Conservation (phyloP, 2,113 vertebrate genomes). For the Siniperca chuatsi region DNA sequence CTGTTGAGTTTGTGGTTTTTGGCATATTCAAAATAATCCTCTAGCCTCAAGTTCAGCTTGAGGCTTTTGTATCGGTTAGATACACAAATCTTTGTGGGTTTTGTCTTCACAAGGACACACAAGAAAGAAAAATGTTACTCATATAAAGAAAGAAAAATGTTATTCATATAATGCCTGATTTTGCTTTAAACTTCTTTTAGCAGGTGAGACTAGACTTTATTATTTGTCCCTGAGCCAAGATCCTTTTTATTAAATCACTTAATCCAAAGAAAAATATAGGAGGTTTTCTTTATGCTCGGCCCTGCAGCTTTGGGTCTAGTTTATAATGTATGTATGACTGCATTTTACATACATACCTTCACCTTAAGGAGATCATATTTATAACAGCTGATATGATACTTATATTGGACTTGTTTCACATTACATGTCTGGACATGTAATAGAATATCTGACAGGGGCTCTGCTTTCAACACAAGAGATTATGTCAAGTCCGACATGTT, state of each 20-base stretch:
- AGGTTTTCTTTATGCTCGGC: background rate
- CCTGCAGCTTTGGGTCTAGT: background rate
- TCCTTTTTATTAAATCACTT: background rate
- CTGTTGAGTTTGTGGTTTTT: conserved; percentile 10
- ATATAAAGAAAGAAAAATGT: background rate
- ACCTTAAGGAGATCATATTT: background rate
- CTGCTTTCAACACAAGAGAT: background rate
- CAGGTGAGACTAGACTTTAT: background rate
- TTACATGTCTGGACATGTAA: background rate
- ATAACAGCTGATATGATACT: background rate
- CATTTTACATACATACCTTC: background rate
- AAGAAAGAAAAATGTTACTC: background rate
- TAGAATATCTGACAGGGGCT: background rate
- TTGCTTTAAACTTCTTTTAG: background rate
- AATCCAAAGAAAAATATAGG: background rate
- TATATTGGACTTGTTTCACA: background rate
- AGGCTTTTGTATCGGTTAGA: conserved; percentile 10
- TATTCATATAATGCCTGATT: background rate
- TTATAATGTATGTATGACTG: background rate
- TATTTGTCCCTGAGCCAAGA: background rate
- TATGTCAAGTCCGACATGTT: background rate
- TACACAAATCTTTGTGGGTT: background rate
- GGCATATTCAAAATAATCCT: background rate
- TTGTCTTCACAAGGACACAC: background rate
- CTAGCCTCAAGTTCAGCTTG: background rate